phyloP scores from a whole-genome alignment of 2,113 vertebrate species.

The Corynorhinus townsendii region DNA sequence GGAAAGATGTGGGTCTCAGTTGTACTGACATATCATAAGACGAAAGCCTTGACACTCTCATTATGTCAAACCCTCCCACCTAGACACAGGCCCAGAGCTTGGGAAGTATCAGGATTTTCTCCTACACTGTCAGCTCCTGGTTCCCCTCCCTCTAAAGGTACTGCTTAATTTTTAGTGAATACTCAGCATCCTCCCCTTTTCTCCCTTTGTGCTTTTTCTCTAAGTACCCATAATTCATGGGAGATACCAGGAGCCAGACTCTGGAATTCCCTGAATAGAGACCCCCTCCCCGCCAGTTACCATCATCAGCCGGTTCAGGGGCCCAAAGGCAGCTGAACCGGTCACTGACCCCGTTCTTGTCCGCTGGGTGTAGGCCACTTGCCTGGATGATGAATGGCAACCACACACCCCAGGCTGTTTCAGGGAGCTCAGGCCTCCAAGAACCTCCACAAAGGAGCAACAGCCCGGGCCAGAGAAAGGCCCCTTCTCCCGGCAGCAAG shows the following conservation, averaged over 20 bases:
- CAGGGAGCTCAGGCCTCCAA: conserved; percentile 38
- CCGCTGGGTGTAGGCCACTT: background rate
- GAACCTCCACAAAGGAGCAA: conserved; percentile 45
- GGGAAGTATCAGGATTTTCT: background rate
- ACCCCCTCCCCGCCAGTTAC: background rate
- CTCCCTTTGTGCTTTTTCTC: background rate
- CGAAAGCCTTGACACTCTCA: background rate
- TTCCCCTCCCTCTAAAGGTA: background rate
- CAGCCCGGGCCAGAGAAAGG: conserved; percentile 52
- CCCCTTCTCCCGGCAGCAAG: conserved; percentile 57
- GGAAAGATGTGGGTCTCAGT: background rate
- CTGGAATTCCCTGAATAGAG: background rate
- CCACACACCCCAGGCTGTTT: background rate
- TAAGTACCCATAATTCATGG: background rate
- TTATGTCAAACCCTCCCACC: background rate
- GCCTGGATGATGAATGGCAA: conserved; percentile 12
- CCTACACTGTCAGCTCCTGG: background rate
- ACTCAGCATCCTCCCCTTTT: background rate
- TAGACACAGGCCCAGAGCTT: background rate
- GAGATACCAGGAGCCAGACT: background rate
- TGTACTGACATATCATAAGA: background rate
- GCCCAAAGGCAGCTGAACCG: background rate
- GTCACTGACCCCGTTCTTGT: background rate
- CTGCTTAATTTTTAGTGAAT: background rate
- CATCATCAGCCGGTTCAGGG: background rate